These are phyloP conservation scores for Phylloscopus collybita DNA, from an alignment of 2,797 vertebrate species.

Conservation along the genomic window DNA sequence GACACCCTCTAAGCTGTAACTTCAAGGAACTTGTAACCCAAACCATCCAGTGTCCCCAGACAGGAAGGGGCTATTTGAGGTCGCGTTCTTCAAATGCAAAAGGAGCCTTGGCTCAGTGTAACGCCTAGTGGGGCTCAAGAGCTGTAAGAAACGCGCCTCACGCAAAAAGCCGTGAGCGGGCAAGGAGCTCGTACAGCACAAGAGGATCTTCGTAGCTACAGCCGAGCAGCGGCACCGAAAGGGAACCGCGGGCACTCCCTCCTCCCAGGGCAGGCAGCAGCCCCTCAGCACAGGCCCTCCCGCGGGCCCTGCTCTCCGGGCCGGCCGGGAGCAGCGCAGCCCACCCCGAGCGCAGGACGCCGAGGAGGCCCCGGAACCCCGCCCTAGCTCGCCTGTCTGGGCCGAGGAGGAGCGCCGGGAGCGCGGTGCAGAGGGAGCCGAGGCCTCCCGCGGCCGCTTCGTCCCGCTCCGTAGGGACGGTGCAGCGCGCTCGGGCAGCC, in stretches of 20 bases:
- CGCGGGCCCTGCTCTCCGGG: not conserved
- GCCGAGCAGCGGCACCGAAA: not conserved
- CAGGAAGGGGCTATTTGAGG: not conserved
- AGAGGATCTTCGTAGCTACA: accelerated
- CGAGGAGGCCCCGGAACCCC: not conserved
- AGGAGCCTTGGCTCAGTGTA: accelerated
- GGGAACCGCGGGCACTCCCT: not conserved
- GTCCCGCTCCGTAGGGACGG: not conserved
- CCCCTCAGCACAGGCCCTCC: not conserved
- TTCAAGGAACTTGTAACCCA: not conserved
- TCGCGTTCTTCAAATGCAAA: accelerated
- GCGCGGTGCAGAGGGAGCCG: not conserved
- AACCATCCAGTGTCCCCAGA: accelerated
- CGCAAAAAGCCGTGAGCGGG: not conserved
- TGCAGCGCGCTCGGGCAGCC: not conserved
- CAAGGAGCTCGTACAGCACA: not conserved
- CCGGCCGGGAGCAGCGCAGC: not conserved
- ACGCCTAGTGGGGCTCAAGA: not conserved
- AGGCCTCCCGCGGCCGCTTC: not conserved
- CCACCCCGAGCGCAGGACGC: not conserved
- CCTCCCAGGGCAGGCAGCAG: not conserved
- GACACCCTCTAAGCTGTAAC: no score
- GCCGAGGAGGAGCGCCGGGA: not conserved
- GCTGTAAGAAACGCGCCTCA: not conserved
- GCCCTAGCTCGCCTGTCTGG: slow-evolving; percentile 10